phyloP scores from a whole-genome alignment of 30 jellyfish, hydroid and myxozoan species.

The Pelagia noctiluca region DNA sequence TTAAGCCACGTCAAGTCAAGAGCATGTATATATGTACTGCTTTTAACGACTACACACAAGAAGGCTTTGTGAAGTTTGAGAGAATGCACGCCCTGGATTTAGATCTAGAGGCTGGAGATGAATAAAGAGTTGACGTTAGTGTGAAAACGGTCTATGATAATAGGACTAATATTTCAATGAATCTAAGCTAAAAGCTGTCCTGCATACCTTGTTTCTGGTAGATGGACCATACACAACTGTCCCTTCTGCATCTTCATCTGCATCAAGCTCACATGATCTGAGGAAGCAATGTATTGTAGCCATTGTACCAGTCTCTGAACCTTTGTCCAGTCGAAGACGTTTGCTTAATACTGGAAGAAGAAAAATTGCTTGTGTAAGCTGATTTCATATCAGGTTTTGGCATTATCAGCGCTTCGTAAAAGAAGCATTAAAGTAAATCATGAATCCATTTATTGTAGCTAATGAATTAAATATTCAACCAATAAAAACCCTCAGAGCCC shows the following conservation, averaged over 20 bases:
- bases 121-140: slow-evolving; percentile 2
- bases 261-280: slow-evolving; percentile 3
- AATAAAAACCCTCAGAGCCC: slow-evolving; percentile 4
- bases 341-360: slow-evolving; percentile 6
- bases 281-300: slow-evolving; percentile 9
- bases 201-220: slow-evolving; percentile 18
- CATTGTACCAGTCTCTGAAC: slow-evolving; percentile 17
- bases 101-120: slow-evolving; percentile 4
- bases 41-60: slow-evolving; percentile 1
- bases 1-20: slow-evolving; percentile 6
- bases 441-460: slow-evolving; percentile 2
- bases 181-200: slow-evolving; percentile 1
- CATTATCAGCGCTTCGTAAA: slow-evolving; percentile 1
- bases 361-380: slow-evolving; percentile 2
- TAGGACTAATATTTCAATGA: slow-evolving; percentile 1
- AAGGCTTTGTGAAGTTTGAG: slow-evolving; percentile 1
- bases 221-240: slow-evolving; percentile 24
- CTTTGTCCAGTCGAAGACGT: slow-evolving; percentile 22
- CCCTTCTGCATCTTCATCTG: slow-evolving; percentile 2
- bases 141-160: slow-evolving; percentile 3
- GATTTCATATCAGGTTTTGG: slow-evolving; percentile 3
- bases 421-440: background rate
- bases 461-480: background rate
- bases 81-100: slow-evolving; percentile 8
- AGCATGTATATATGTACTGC: background rate